phyloP scores from a whole-genome alignment of 2,113 vertebrate species.

The Myrmophylax atrothorax region DNA sequence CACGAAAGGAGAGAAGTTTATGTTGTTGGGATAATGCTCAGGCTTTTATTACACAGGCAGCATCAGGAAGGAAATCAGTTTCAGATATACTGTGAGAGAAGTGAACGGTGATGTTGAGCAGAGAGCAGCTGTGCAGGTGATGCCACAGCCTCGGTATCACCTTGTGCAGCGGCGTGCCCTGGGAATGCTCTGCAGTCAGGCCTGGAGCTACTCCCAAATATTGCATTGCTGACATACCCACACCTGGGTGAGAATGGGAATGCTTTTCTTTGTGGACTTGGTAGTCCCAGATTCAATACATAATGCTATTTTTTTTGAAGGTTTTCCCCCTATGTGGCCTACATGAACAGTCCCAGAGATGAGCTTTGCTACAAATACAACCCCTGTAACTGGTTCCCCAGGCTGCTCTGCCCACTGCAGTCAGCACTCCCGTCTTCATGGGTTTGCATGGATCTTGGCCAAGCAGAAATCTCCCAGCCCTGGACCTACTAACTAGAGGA shows the following conservation, averaged over 20 bases:
- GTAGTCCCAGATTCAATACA: background rate
- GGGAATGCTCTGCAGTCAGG: background rate
- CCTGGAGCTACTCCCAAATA: background rate
- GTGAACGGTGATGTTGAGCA: background rate
- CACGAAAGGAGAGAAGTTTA: background rate
- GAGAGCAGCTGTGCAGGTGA: background rate
- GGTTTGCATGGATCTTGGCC: background rate
- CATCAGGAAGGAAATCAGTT: background rate
- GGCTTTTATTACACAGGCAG: background rate
- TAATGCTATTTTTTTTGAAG: background rate
- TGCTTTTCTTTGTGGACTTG: background rate
- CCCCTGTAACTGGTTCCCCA: background rate
- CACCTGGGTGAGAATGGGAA: background rate
- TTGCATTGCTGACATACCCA: background rate
- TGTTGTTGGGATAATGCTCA: background rate
- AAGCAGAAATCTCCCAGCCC: background rate
- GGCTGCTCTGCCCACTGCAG: rapidly evolving
- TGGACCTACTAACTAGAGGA: background rate
- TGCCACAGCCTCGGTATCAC: background rate
- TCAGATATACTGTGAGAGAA: background rate
- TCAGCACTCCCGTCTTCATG: background rate
- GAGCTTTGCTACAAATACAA: background rate
- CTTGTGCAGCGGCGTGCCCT: rapidly evolving
- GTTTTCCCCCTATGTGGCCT: background rate
- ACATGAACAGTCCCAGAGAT: background rate